Conservation (phyloP, 2,113 vertebrate species). For the Rhynchomys soricoides region DNA sequence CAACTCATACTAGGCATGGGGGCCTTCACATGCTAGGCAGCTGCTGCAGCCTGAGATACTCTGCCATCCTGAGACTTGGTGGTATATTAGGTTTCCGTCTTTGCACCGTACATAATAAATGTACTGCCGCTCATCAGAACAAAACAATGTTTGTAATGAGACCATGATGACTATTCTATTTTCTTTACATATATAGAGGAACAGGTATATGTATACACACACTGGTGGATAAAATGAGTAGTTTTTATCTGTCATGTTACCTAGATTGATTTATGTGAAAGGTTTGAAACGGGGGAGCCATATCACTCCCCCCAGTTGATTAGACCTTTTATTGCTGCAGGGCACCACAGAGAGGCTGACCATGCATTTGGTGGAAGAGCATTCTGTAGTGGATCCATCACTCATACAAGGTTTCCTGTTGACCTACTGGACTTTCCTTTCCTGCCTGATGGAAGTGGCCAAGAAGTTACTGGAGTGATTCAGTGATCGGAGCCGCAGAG, state of each 20-base stretch:
- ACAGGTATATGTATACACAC: too few relatives aligned
- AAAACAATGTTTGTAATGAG: not conserved
- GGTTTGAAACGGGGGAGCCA: too few relatives aligned
- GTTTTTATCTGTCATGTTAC: not conserved
- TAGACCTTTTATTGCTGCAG: constrained; percentile 80
- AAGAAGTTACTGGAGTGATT: constrained; percentile 99
- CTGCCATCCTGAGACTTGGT: not conserved
- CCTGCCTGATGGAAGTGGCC: constrained; percentile 98
- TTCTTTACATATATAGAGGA: not conserved
- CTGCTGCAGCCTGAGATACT: not conserved
- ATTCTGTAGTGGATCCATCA: constrained; percentile 98
- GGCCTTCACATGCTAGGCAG: too few relatives aligned
- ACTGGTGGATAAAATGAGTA: not conserved
- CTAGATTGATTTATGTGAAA: not conserved
- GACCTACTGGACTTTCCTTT: constrained; percentile 98
- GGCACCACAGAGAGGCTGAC: constrained; percentile 97
- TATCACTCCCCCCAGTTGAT: not conserved
- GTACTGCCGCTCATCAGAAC: not conserved
- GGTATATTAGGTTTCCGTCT: not conserved
- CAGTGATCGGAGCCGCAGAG: constrained; percentile 99
- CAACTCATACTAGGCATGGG: not conserved
- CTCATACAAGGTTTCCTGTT: constrained; percentile 99
- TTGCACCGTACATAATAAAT: not conserved
- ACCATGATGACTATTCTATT: not conserved
- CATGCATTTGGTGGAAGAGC: constrained; percentile 99